Evolutionary conservation across 2,797 vertebrate genomes (phyloP).

Genomic region (Sebastes hubbsi): DNA sequence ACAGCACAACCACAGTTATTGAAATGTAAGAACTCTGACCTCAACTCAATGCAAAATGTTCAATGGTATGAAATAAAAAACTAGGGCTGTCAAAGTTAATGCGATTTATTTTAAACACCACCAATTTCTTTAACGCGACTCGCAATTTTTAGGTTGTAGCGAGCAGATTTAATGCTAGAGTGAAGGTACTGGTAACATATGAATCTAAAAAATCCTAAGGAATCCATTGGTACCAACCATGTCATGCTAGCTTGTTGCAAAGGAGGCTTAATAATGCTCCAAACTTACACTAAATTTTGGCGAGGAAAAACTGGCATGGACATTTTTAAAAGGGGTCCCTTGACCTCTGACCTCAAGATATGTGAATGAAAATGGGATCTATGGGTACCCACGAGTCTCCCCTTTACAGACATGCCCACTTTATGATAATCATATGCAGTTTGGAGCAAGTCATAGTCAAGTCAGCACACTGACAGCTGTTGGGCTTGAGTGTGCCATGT

Average conservation of each 20-base stretch:
- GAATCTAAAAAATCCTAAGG: background rate
- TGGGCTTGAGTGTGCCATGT: too few species aligned
- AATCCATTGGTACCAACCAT: background rate
- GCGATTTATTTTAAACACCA: background rate
- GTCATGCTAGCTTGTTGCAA: background rate
- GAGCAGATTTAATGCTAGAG: background rate
- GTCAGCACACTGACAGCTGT: too few species aligned
- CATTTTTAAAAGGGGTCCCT: too few species aligned
- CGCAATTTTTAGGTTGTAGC: background rate
- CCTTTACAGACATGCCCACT: too few species aligned
- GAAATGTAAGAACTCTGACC: conserved; percentile 14
- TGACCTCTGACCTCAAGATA: too few species aligned
- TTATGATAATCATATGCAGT: too few species aligned
- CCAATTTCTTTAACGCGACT: background rate
- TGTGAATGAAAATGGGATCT: too few species aligned
- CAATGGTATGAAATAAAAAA: background rate
- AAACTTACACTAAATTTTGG: too few species aligned
- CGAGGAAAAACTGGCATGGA: rapidly evolving
- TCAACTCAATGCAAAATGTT: background rate
- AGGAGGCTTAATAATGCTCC: too few species aligned
- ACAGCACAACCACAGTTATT: conserved; percentile 2
- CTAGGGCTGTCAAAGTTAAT: background rate
- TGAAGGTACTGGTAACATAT: background rate
- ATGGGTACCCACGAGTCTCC: too few species aligned
- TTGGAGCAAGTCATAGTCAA: too few species aligned